These are phyloP conservation scores for Aurelia sp. DNA, from an alignment of 30 jellyfish, hydroid and myxozoan genomes.

Conservation along the genomic window DNA sequence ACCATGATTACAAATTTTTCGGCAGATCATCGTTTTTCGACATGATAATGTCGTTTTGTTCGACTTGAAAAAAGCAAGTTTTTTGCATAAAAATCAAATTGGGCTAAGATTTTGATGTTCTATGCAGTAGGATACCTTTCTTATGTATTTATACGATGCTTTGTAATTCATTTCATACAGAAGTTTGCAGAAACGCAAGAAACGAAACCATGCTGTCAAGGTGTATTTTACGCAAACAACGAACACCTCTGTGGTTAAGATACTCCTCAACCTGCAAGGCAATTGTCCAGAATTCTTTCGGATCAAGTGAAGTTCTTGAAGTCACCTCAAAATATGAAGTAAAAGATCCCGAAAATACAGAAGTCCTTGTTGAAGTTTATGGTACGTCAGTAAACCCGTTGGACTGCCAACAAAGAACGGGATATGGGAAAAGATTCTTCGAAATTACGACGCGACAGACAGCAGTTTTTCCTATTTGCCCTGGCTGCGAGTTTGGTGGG, in stretches of 20 bases:
- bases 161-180: no score
- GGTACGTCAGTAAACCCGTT: constrained; percentile 59
- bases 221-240: neutral
- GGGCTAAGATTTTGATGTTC: no score
- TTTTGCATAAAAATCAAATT: no score
- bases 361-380: constrained; percentile 36
- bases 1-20: no score
- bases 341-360: constrained; percentile 20
- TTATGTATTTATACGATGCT: no score
- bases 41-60: no score
- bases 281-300: constrained; percentile 50
- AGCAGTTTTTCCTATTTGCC: constrained; percentile 44
- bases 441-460: constrained; percentile 41
- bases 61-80: no score
- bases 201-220: constrained; percentile 3
- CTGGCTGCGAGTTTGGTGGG: constrained; percentile 68
- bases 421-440: constrained; percentile 42
- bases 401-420: constrained; percentile 55
- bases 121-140: no score
- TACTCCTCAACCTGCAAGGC: constrained; percentile 53
- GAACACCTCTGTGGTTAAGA: neutral
- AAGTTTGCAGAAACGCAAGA: no score
- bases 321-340: constrained; percentile 13
- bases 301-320: constrained; percentile 45
- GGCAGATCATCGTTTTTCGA: no score